phyloP scores from a whole-genome alignment of 2,113 vertebrate genomes.

The Leucopsar rothschildi region DNA sequence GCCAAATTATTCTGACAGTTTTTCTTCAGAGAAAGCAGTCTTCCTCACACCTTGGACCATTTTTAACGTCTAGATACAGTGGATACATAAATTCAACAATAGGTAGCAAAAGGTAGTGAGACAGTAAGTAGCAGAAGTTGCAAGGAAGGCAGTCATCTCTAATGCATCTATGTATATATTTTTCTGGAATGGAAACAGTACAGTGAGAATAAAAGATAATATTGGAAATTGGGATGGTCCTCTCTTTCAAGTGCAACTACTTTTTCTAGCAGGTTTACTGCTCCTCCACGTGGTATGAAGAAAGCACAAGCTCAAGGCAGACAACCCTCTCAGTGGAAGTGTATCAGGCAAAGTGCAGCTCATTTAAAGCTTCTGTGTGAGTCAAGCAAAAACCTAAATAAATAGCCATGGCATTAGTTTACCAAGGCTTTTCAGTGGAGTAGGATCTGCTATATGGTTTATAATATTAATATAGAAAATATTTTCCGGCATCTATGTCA shows the following conservation, averaged over 20 bases:
- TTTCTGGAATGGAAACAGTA: neutral
- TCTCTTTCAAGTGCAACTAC: neutral
- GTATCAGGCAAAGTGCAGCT: neutral
- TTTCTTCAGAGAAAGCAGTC: neutral
- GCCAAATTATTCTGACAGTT: neutral
- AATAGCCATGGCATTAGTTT: neutral
- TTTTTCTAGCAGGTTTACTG: neutral
- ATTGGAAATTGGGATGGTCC: neutral
- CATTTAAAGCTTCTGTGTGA: neutral
- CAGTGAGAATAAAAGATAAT: neutral
- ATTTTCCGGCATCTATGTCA: neutral
- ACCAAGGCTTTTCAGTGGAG: neutral
- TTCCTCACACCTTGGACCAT: neutral
- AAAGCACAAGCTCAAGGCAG: neutral
- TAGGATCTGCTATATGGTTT: neutral
- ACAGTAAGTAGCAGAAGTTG: neutral
- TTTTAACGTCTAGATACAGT: neutral
- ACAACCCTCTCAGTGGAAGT: neutral
- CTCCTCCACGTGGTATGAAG: neutral
- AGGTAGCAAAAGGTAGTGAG: neutral
- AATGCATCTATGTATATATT: neutral
- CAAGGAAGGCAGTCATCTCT: neutral
- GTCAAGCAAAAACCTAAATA: neutral
- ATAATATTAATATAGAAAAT: neutral
- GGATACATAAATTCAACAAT: neutral